Percentiles rank a stretch among this genome's conserved stretches.
Evolutionary conservation across 2,888 invertebrate genomes (phyloP).

Genomic region (Electrophaes corylata): DNA sequence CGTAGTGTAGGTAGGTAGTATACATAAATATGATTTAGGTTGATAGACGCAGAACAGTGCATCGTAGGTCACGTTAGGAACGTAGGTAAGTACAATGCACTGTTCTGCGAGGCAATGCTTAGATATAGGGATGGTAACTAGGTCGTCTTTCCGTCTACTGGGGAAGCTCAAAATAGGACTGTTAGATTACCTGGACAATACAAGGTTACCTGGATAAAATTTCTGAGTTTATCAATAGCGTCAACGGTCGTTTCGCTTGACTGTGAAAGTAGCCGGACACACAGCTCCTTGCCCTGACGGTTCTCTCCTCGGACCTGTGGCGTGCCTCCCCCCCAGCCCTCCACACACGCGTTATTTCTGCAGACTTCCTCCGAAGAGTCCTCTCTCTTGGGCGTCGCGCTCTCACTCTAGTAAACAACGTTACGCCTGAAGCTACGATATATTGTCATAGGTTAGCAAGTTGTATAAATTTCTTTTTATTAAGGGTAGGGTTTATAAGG

Average conservation of each 20-base stretch:
- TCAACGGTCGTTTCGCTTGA: slow-evolving; percentile 63
- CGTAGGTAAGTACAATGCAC: no score
- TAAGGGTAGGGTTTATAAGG: no score
- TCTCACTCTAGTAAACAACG: slow-evolving; percentile 73
- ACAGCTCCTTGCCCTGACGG: slow-evolving; percentile 38
- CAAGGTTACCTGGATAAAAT: slow-evolving; percentile 57
- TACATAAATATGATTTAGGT: no score
- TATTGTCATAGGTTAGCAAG: background rate
- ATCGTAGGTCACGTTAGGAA: no score
- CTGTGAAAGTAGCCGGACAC: slow-evolving; percentile 53
- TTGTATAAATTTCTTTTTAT: no score
- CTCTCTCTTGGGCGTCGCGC: slow-evolving; percentile 44
- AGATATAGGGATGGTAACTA: no score
- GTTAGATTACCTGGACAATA: no score
- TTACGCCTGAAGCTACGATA: slow-evolving; percentile 54
- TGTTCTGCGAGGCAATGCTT: no score
- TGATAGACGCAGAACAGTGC: no score
- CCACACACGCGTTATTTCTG: slow-evolving; percentile 34
- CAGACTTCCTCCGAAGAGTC: slow-evolving; percentile 46
- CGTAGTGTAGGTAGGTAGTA: no score
- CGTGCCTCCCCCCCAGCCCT: slow-evolving; percentile 26
- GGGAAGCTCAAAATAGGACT: no score
- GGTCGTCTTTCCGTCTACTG: background rate
- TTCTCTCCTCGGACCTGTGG: slow-evolving; percentile 16
- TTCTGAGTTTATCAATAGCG: slow-evolving; percentile 65